phyloP scores from a whole-genome alignment of 2,113 vertebrate genomes.

The Oceanites oceanicus region DNA sequence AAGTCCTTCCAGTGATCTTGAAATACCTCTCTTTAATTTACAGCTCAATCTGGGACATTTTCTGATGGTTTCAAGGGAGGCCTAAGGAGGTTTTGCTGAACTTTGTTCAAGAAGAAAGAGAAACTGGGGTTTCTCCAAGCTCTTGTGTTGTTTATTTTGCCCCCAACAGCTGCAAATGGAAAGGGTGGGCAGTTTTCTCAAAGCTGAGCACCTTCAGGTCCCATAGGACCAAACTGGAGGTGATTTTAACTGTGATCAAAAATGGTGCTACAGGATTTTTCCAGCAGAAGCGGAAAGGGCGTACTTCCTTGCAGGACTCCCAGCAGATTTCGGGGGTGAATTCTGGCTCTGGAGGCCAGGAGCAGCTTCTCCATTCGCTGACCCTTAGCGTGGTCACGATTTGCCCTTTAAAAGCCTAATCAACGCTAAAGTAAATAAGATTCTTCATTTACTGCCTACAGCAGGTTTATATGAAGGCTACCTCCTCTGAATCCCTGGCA shows the following conservation, averaged over 20 bases:
- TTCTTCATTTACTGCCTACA: background rate
- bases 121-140: background rate
- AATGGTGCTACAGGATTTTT: background rate
- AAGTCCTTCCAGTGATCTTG: background rate
- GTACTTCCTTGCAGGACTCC: background rate
- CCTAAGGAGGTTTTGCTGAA: background rate
- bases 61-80: background rate
- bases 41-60: background rate
- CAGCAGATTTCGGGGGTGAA: background rate
- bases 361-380: background rate
- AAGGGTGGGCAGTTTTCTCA: background rate
- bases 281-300: background rate
- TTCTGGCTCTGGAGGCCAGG: background rate
- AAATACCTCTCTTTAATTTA: background rate
- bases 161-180: background rate
- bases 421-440: background rate
- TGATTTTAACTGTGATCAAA: background rate
- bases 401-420: background rate
- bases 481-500: background rate
- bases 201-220: background rate
- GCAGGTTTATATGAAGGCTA: background rate
- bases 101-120: background rate
- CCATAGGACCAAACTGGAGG: background rate
- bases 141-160: background rate
- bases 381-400: background rate